These are phyloP conservation scores for Porphyrio hochstetteri DNA, from an alignment of 2,113 vertebrate genomes.

Conservation along the genomic window DNA sequence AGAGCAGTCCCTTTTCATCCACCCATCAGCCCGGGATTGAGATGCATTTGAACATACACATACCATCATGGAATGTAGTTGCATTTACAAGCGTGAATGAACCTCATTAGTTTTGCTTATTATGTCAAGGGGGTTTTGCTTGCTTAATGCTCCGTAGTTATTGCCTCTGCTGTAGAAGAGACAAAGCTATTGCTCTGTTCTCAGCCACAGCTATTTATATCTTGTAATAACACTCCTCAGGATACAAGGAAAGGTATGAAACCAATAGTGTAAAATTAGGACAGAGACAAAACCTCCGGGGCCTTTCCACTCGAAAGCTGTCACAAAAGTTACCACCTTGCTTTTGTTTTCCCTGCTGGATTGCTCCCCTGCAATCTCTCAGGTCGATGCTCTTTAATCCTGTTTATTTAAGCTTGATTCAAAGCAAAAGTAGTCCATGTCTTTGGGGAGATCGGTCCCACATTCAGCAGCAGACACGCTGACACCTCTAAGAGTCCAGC, in stretches of 20 bases:
- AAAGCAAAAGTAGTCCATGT: background rate
- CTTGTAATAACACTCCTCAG: background rate
- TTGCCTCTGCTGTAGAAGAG: background rate
- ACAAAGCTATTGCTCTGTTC: background rate
- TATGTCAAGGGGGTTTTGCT: background rate
- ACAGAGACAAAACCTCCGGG: background rate
- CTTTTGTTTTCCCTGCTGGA: background rate
- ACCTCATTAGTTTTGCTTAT: background rate
- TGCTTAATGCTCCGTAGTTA: background rate
- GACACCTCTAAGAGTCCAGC: background rate
- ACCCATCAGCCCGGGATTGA: background rate
- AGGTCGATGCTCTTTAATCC: background rate
- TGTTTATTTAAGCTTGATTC: background rate
- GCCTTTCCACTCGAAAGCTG: background rate
- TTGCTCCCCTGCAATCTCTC: background rate
- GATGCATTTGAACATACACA: background rate
- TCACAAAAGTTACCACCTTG: background rate
- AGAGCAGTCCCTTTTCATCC: background rate
- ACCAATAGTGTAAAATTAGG: background rate
- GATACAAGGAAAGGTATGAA: background rate
- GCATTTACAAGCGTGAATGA: background rate
- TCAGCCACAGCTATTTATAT: background rate
- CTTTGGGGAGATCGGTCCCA: background rate
- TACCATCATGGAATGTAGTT: background rate
- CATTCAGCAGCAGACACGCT: background rate